Conservation (phyloP, 2,797 vertebrate genomes). For the Phalloptychus januarius region DNA sequence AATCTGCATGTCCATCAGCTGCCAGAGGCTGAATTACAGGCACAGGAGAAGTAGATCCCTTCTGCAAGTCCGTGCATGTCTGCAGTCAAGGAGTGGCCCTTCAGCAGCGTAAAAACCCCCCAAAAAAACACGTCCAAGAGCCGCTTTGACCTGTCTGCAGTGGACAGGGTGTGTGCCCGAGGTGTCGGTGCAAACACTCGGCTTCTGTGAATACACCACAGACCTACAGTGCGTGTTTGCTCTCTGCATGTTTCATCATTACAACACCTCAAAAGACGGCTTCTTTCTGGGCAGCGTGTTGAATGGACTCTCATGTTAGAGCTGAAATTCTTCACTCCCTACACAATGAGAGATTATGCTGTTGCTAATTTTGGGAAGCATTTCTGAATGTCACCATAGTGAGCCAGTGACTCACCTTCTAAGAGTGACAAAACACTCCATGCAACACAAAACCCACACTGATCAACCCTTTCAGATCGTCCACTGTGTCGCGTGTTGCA, state of each 20-base stretch:
- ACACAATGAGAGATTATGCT: conserved; percentile 8
- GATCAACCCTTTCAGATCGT: conserved; percentile 8
- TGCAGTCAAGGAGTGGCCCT: conserved; percentile 39
- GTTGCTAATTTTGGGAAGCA: conserved; percentile 22
- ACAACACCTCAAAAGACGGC: conserved; percentile 12
- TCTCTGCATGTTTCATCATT: conserved; percentile 32
- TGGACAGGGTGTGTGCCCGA: conserved; percentile 22
- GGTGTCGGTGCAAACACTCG: conserved; percentile 45
- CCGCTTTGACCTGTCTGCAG: conserved; percentile 44
- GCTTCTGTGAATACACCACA: conserved; percentile 50
- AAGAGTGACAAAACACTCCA: conserved; percentile 4
- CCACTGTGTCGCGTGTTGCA: background rate
- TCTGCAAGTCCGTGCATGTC: conserved; percentile 62
- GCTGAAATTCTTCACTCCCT: background rate
- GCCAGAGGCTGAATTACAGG: conserved; percentile 57
- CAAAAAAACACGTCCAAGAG: conserved; percentile 6
- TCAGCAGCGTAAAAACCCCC: conserved; percentile 32
- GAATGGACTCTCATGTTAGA: no score
- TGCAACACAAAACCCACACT: conserved; percentile 2
- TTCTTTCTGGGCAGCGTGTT: background rate
- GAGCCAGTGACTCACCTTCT: conserved; percentile 15
- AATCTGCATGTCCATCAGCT: conserved; percentile 51
- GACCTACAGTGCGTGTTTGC: conserved; percentile 45
- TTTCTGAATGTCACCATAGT: conserved; percentile 6
- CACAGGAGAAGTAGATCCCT: conserved; percentile 49